Conservation (phyloP, 2,888 invertebrate genomes). For the Hypomecis punctinalis region DNA sequence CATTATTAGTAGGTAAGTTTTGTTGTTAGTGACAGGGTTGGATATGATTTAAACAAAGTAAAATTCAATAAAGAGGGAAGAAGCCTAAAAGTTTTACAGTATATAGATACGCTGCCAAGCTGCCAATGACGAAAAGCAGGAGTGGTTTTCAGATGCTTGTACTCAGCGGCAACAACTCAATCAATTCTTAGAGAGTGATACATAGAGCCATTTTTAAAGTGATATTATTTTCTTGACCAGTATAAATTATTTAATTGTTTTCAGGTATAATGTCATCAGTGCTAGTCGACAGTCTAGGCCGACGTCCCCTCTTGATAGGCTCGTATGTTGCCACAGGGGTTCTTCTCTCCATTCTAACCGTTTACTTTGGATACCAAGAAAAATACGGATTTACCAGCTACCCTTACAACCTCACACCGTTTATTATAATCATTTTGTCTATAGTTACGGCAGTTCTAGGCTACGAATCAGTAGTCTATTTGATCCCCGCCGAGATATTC, state of each 20-base stretch:
- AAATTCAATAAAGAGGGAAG: too few species aligned
- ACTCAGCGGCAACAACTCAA: constrained; percentile 75
- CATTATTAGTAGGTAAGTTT: too few species aligned
- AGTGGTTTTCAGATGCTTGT: too few species aligned
- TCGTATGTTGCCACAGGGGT: constrained; percentile 65
- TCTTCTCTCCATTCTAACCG: constrained; percentile 53
- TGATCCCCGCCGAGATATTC: constrained; percentile 83
- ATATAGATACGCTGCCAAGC: too few species aligned
- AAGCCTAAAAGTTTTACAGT: too few species aligned
- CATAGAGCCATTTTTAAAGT: too few species aligned
- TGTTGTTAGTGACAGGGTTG: too few species aligned
- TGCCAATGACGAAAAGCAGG: too few species aligned
- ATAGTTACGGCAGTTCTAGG: constrained; percentile 68
- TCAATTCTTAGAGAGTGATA: too few species aligned
- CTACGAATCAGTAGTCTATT: constrained; percentile 74
- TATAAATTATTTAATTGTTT: constrained; percentile 44
- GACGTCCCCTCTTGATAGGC: constrained; percentile 74
- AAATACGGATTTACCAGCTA: constrained; percentile 35
- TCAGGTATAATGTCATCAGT: constrained; percentile 67
- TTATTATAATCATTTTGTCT: constrained; percentile 69
- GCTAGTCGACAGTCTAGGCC: constrained; percentile 69
- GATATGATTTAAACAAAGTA: background rate
- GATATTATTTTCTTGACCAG: too few species aligned
- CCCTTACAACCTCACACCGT: constrained; percentile 63
- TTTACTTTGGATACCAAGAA: constrained; percentile 64